Evolutionary conservation across 2,113 vertebrate genomes (phyloP).

Genomic region (Microtus pennsylvanicus): DNA sequence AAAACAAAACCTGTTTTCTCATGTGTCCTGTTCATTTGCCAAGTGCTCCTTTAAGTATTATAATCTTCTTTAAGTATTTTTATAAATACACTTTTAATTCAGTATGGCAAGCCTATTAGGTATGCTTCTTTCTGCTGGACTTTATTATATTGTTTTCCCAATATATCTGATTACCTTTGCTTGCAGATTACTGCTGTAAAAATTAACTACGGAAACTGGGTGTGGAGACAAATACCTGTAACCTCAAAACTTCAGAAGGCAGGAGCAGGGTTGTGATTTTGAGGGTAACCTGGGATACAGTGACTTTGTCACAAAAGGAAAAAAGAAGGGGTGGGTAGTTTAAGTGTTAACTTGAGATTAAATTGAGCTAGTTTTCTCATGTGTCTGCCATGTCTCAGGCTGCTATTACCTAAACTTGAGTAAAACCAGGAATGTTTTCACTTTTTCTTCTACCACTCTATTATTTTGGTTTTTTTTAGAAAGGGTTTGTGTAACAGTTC

Average conservation of each 20-base stretch:
- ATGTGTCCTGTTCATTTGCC: background rate
- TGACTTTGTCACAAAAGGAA: background rate
- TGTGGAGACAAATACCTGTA: background rate
- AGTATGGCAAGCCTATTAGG: background rate
- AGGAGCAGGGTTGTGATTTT: background rate
- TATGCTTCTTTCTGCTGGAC: background rate
- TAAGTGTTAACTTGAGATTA: background rate
- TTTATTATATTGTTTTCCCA: background rate
- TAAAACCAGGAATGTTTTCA: background rate
- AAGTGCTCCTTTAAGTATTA: constrained; percentile 30
- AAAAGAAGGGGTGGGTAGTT: background rate
- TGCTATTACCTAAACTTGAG: background rate
- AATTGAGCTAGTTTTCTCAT: background rate
- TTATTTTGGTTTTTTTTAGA: too few species aligned
- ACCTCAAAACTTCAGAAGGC: background rate
- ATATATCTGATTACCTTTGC: background rate
- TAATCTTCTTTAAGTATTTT: background rate
- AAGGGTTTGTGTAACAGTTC: too few species aligned
- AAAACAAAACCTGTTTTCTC: background rate
- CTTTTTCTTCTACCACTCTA: background rate
- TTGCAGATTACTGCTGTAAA: background rate
- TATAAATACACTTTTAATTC: too few species aligned
- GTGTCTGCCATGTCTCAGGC: background rate
- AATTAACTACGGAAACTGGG: background rate
- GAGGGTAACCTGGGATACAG: background rate